Evolutionary conservation across 2,888 invertebrate species (phyloP), one percentile per base, ranked within the genome.

Genomic region (Parelbella ahira): DNA sequence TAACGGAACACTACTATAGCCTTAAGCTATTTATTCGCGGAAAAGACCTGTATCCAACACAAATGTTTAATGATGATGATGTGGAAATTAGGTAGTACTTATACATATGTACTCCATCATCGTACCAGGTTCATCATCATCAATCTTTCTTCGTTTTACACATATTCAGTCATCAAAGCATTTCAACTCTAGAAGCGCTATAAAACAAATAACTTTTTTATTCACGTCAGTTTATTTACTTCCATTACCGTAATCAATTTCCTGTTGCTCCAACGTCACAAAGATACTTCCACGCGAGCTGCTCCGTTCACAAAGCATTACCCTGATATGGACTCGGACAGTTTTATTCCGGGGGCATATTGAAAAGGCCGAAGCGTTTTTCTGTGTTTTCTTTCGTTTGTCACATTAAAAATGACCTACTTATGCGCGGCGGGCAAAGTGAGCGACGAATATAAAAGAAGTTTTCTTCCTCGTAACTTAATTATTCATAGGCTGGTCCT

Each of bases 401-500:
- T 63, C 62, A 63, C 64, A 55, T 65, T 68, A 68, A 73, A 65
- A 65, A 58, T 67, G 63, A 73, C 71, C 68, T 53, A 58, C 55
- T 57, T 57, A 64, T 58, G 54, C 48, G 48, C 41, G 44, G 46
- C 39, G 34, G 27, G 28, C 43, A 49, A 64, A 60, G 64, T 63
- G 56, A 58, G 58, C 54, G 61, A 52, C 47, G 58, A 69, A 65
- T 64, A 69, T 51, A 75, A 74, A 81, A 80, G 72, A n/a, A n/a
- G n/a, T n/a, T 77, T 65, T 59, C 52, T 58, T 55, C 60, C 56
- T 59, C 57, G 66, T 69, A 71, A 76, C 70, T 84, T 82, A 81
- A 82, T 80, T 84, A 86, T 86, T 84, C 82, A 86, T 77, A 77
- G 77, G 73, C 70, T 78, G 77, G 74, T 54, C 62, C 63, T 63